Evolutionary conservation across 1,140 invertebrate species (phyloP), one percentile per base, ranked within the genome.

Genomic region (Adoxophyes honmai): DNA sequence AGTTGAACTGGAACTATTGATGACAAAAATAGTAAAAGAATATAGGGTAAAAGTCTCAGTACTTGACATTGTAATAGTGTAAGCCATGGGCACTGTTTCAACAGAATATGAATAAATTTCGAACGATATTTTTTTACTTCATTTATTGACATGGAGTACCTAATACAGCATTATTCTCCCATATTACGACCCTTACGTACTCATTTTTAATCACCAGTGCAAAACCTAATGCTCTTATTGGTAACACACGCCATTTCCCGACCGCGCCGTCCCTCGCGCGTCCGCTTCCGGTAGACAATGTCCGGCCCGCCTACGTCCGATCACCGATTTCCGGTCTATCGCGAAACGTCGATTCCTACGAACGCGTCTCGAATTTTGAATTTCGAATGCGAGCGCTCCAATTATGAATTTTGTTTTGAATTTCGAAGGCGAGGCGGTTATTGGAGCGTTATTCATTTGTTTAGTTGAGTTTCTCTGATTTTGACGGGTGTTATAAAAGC

Each of bases 221-320:
- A 28, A 28, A 21, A 10, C 39, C 16, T 44, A n/a, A 15, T 44
- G 15, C 39, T 44, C 39, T 44, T 44, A 44, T 44, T 44, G 39
- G 39, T 44, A 44, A 44, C 39, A 44, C 39, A 44, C 39, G 39
- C 39, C 18, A 44, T 44, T 44, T 44, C 39, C 39, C 7, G 39
- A 18, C 39, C 15, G 39, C 15, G 1, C 39, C 39, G 39, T 44
- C 39, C 39, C 39, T 21, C 39, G 39, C 39, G 8, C 39, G 16
- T 44, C 39, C 39, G 39, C 15, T 21, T 44, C 39, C 16, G 39
- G 39, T 18, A 44, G 39, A 44, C 39, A 44, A 44, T 44, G 39
- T 44, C 39, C 39, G 39, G 39, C 39, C 15, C 10, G 39, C 39
- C 39, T 44, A 44, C 39, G 39, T 44, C 39, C 39, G 39, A 44